Evolutionary conservation across 2,797 vertebrate genomes (phyloP), one percentile per base, ranked within the genome.

Genomic region (Neoniphon sammara): DNA sequence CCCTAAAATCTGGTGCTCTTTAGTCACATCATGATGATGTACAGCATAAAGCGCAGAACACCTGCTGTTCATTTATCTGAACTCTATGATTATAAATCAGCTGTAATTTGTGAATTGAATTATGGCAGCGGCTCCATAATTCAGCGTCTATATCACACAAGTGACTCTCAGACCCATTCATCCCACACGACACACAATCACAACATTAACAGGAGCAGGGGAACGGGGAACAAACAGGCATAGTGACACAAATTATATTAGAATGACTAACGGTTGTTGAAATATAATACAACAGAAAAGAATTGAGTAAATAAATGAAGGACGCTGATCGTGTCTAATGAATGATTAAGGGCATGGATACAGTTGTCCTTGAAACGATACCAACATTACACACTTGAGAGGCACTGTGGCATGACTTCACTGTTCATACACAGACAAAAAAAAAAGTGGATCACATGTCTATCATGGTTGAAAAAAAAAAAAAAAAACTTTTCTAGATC

Each of bases 41-140:
- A 47, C 50, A 68, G 39, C 46, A 44, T 82, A 59, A 44, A 53
- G 76, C 8, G 5, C 75, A 72, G 77, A 50, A 68, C 55, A 71
- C 62, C 71, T 71, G 75, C 77, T 83, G 50, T 81, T 85, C 73
- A 85, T 90, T 81, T 56, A 69, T 82, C 64, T 80, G 47, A 82
- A 84, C 54, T 81, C 57, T 36, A 68, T 42, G 15, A 36, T 82
- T 62, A 83, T 86, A 85, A 73, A 88, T 88, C 83, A 78, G 63
- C 12, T 65, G 66, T 79, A 66, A 82, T 89, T 81, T 84, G 20
- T 25, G 18, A 75, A 69, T 60, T 86, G 77, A 86, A 75, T 88
- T 63, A 90, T 81, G 55, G 49, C 15, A 66, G 47, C 21, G 30
- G 47, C 46, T 20, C 34, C 77, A 66, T 27, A 27, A 27, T 27